Evolutionary conservation across 2,113 vertebrate genomes (phyloP), one percentile per base, ranked within the genome.

Genomic region (Phyllostomus discolor): DNA sequence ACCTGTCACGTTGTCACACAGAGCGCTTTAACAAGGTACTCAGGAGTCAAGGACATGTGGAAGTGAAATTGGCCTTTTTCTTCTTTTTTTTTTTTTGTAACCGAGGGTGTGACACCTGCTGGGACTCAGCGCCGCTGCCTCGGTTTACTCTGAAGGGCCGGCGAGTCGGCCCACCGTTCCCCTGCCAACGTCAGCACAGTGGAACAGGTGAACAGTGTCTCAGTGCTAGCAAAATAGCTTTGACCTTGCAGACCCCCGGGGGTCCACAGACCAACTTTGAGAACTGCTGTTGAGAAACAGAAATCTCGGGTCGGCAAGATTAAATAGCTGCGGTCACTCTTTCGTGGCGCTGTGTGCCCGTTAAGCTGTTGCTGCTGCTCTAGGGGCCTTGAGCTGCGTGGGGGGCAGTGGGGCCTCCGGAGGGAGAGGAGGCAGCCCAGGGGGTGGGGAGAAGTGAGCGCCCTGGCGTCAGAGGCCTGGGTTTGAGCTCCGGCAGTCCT

Each of bases 11-110:
- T 69, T 66, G 67, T 67, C 46, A 43, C 10, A 54, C 41, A 50
- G 22, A 33, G 24, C 33, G 46, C 84, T 46, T 17, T 57, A 66
- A 41, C 62, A 82, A 83, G 50, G 26, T 33, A 17, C 38, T 70
- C 67, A 46, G 31, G 12, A 4, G 7, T 78, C 22, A 54, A 76
- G 52, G 35, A 24, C n/a, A 14, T 52, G 86, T 38, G 26, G 20
- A 92, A 85, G 73, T 89, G 28, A 95, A 90, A 64, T 35, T 67
- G 24, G 8, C 75, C 66, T 54, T 62, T 73, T 70, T 41, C 38
- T 41, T 41, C 38, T 41, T 41, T 41, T 41, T 41, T 41, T 89
- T 70, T 10, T 78, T 70, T 20, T 73, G 12, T 24, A 52, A 43
- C 10, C 14, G 5, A 70, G 35, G 1, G 1, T 43, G 4, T 11